phyloP scores from a whole-genome alignment of 2,113 vertebrate genomes.

The Gobio gobio region DNA sequence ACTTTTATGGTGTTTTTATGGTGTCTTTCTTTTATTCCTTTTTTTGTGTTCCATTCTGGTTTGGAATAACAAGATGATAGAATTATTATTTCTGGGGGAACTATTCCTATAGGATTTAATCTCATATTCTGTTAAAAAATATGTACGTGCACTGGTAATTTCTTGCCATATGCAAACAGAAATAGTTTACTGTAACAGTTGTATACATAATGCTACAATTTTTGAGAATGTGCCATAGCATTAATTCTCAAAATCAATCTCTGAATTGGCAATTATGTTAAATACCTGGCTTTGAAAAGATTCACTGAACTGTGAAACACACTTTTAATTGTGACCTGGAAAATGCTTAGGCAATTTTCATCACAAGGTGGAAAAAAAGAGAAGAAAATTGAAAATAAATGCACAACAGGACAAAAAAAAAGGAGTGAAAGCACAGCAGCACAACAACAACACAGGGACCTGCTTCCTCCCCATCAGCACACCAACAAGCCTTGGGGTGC shows the following conservation, averaged over 20 bases:
- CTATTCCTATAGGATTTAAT: neutral
- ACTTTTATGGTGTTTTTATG: neutral
- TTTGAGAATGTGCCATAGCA: neutral
- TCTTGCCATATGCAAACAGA: neutral
- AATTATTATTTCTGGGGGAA: neutral
- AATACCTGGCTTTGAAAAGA: constrained; percentile 17
- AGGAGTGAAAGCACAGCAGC: constrained; percentile 12
- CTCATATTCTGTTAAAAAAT: neutral
- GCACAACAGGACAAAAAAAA: constrained; percentile 24
- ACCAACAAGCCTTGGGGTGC: constrained; percentile 38
- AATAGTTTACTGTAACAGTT: neutral
- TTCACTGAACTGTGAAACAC: constrained; percentile 27
- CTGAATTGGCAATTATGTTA: constrained; percentile 21
- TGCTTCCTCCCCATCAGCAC: neutral
- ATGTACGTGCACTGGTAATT: neutral
- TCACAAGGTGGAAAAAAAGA: constrained; percentile 7
- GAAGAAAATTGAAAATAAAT: constrained; percentile 32
- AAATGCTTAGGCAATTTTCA: neutral
- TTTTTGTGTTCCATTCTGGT: neutral
- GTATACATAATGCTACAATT: neutral
- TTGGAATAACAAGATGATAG: neutral
- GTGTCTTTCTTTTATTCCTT: too few species aligned
- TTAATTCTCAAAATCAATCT: constrained; percentile 1
- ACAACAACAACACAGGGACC: constrained; percentile 34
- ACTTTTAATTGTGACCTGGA: constrained; percentile 21